Evolutionary conservation across 1,140 invertebrate genomes (phyloP).

Genomic region (Hyphantria cunea): DNA sequence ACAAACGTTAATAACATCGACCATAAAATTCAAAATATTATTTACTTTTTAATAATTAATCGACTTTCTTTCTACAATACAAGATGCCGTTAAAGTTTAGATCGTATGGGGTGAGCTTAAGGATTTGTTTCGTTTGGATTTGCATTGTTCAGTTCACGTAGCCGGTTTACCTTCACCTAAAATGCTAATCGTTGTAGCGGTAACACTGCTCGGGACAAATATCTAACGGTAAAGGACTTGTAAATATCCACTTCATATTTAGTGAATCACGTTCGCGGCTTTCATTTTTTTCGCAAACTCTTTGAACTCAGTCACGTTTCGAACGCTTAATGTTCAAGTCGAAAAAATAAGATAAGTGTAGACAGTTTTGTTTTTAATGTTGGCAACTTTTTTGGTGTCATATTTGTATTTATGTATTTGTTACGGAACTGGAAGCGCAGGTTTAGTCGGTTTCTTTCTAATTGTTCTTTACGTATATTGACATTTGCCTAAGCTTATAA

Average conservation of each 20-base stretch:
- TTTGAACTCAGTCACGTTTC: neutral
- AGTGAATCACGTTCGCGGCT: neutral
- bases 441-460: too few species aligned
- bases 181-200: constrained; percentile 59
- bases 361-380: neutral
- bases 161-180: constrained; percentile 64
- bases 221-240: constrained; percentile 59
- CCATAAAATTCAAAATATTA: neutral
- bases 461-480: too few species aligned
- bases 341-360: neutral
- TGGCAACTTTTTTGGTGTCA: too few species aligned
- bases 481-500: too few species aligned
- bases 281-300: neutral
- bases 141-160: neutral
- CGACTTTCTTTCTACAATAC: constrained; percentile 26
- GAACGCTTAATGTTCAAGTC: neutral
- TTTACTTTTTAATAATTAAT: constrained; percentile 18
- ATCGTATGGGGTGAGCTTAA: neutral
- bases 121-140: constrained; percentile 1
- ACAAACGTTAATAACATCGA: too few species aligned
- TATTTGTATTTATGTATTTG: too few species aligned
- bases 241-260: constrained; percentile 12
- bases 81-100: neutral
- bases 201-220: constrained; percentile 33
- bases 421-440: too few species aligned